These are phyloP conservation scores for Styela clava DNA, from an alignment of 23 tunicate species.

Conservation along the genomic window DNA sequence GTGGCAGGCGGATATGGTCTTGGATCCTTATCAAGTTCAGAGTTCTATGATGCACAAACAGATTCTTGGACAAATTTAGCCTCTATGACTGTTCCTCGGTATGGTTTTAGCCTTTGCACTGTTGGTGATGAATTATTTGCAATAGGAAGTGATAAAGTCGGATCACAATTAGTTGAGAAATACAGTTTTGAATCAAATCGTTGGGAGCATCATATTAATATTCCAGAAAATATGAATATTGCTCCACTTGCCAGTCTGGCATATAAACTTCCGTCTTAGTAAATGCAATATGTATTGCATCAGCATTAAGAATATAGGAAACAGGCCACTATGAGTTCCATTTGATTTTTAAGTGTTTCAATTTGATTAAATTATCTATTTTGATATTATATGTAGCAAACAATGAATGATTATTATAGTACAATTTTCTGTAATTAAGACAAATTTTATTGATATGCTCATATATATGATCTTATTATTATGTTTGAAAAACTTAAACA, in stretches of 20 bases:
- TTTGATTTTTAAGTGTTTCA: too few relatives aligned
- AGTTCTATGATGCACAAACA: background rate
- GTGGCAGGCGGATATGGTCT: background rate
- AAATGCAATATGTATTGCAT: too few relatives aligned
- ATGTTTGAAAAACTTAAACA: too few relatives aligned
- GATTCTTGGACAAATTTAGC: background rate
- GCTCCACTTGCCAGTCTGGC: background rate
- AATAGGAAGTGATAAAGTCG: background rate
- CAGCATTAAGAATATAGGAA: too few relatives aligned
- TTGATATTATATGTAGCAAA: too few relatives aligned
- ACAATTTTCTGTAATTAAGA: too few relatives aligned
- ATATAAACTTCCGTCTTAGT: slow-evolving; percentile 5
- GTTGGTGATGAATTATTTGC: background rate
- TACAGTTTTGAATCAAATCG: background rate
- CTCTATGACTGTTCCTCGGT: background rate
- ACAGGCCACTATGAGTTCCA: too few relatives aligned
- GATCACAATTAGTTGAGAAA: background rate
- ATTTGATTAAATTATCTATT: too few relatives aligned
- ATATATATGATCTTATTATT: slow-evolving; percentile 39
- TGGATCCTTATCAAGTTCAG: background rate
- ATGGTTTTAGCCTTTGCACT: background rate
- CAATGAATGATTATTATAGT: too few relatives aligned
- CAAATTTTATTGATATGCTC: too few relatives aligned
- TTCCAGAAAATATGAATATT: background rate
- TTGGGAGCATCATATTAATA: background rate